These are phyloP conservation scores for Microchrysa polita DNA, from an alignment of 2,888 invertebrate species.

Conservation along the genomic window DNA sequence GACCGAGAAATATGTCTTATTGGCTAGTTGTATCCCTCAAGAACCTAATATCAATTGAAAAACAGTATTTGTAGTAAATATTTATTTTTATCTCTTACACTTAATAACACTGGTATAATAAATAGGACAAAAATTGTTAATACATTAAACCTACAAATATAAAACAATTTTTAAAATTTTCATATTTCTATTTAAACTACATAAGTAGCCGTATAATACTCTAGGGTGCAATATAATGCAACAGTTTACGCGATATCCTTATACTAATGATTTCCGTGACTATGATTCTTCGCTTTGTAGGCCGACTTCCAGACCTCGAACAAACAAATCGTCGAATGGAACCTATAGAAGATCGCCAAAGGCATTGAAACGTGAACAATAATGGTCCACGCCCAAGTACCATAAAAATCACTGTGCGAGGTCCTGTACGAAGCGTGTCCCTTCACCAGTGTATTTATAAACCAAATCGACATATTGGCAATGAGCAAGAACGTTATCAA, in stretches of 20 bases:
- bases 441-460: conserved; percentile 85
- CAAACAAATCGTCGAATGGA: conserved; percentile 90
- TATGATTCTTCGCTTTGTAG: conserved; percentile 75
- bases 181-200: not conserved
- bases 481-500: conserved; percentile 85
- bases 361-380: conserved; percentile 91
- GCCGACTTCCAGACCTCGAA: conserved; percentile 93
- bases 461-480: conserved; percentile 86
- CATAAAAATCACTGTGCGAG: conserved; percentile 83
- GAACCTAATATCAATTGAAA: too few relatives aligned
- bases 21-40: too few relatives aligned
- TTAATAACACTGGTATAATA: conserved; percentile 6
- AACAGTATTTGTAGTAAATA: too few relatives aligned
- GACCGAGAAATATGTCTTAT: too few relatives aligned
- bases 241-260: not conserved
- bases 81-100: not conserved
- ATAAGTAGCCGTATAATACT: not conserved
- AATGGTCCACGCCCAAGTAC: conserved; percentile 90
- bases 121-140: conserved; percentile 7
- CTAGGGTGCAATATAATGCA: not conserved
- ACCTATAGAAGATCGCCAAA: conserved; percentile 87
- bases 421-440: conserved; percentile 84
- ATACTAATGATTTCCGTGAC: conserved; percentile 31
- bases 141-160: not conserved
- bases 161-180: not conserved